These are phyloP conservation scores for Crotalus helleri DNA, from an alignment of 2,113 vertebrate species.

Conservation along the genomic window DNA sequence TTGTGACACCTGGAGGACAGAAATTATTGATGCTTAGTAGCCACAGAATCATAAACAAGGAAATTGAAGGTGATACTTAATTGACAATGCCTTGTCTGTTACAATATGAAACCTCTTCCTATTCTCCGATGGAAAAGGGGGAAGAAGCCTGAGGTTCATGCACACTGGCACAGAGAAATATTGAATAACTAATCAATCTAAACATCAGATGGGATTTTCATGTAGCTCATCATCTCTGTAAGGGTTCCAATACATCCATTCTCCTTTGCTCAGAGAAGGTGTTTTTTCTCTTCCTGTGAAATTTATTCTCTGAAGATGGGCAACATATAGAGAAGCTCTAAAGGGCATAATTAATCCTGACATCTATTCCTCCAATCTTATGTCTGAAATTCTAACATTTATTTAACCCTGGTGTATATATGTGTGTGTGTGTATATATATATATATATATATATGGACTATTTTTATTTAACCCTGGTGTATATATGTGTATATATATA, in stretches of 20 bases:
- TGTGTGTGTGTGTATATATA: no score
- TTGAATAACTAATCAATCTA: slow-evolving; percentile 12
- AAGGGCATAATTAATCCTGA: background rate
- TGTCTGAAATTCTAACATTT: background rate
- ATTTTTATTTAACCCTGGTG: no score
- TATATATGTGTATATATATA: no score
- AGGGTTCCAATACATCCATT: slow-evolving; percentile 17
- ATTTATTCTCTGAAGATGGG: slow-evolving; percentile 12
- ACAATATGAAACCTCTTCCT: slow-evolving; percentile 59
- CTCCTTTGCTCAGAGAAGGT: slow-evolving; percentile 18
- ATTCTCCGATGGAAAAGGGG: slow-evolving; percentile 34
- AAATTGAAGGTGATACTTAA: slow-evolving; percentile 88
- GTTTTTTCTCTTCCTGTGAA: background rate
- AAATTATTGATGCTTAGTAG: slow-evolving; percentile 86
- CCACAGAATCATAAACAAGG: slow-evolving; percentile 82
- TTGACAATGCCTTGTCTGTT: slow-evolving; percentile 82
- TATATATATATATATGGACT: background rate
- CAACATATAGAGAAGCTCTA: background rate
- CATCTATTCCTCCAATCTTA: background rate
- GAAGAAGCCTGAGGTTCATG: slow-evolving; percentile 21
- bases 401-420: background rate
- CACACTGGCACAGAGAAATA: slow-evolving; percentile 26
- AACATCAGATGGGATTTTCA: slow-evolving; percentile 40
- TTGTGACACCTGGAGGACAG: slow-evolving; percentile 78
- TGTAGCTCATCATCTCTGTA: slow-evolving; percentile 29